Conservation (phyloP, 2,888 invertebrate genomes). For the Priocnemis perturbator region DNA sequence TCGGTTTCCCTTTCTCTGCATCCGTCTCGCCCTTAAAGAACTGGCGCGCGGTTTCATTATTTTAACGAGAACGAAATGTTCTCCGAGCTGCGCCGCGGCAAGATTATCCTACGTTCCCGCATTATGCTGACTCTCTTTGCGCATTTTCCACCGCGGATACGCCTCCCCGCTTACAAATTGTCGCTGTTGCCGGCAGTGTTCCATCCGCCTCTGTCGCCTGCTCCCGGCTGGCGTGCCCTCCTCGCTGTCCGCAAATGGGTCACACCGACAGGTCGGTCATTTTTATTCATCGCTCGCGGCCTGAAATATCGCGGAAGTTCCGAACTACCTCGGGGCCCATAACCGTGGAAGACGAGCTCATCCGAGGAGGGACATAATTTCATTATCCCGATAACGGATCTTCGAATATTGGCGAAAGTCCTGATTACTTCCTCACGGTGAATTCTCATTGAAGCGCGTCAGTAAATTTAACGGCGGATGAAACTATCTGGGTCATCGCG, state of each 20-base stretch:
- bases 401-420: conserved; percentile 50
- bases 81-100: conserved; percentile 20
- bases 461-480: conserved; percentile 48
- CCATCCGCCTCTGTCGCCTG: background rate
- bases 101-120: conserved; percentile 34
- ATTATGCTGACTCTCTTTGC: conserved; percentile 15
- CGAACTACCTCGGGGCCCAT: no score
- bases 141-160: conserved; percentile 22
- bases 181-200: background rate
- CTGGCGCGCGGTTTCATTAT: conserved; percentile 38
- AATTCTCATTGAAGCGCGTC: conserved; percentile 49
- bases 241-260: conserved; percentile 2
- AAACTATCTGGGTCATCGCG: conserved; percentile 32
- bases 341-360: background rate
- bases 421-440: conserved; percentile 50
- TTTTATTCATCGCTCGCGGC: conserved; percentile 1
- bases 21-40: conserved; percentile 34
- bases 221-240: no score
- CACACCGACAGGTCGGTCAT: conserved; percentile 2
- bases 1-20: background rate
- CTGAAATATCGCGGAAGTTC: no score
- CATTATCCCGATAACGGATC: conserved; percentile 56
- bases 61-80: conserved; percentile 41
- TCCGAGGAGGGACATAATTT: conserved; percentile 38
- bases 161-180: conserved; percentile 22